Evolutionary conservation across 2,888 invertebrate genomes (phyloP), one percentile per base, ranked within the genome.

Genomic region (Halocaridina rubra): DNA sequence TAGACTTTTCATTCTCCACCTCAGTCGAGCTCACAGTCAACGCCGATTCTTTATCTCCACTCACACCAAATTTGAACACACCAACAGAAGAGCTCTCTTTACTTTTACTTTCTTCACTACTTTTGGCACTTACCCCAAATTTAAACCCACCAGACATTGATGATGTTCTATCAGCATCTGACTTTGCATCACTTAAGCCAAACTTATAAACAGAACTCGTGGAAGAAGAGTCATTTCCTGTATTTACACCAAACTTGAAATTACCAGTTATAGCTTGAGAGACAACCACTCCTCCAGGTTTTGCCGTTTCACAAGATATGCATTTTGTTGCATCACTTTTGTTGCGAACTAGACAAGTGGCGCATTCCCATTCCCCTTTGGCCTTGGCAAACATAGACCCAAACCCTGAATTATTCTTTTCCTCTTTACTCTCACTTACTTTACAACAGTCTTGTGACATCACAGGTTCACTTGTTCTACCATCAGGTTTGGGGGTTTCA

Each of bases 301-400:
- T 90, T 32, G 89, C 85, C 1, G 90, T 88, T 59, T 89, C 88
- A 88, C 90, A 90, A 2, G 90, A 89, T 16, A 89, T 87, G 87
- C 90, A 90, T 13, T 89, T 89, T 1, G 81, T 84, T 10, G 81
- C 88, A 16, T 89, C 89, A 24, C 89, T 78, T 46, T 89, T 89
- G 86, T 90, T 90, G 53, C 85, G 84, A n/a, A 91, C 88, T 89
- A 90, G 88, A 88, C 91, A 91, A 7, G 88, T 88, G 24, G 89
- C 88, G 89, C 91, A 91, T 4, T 90, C 89, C 91, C 91, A 91
- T 13, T 89, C 88, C 22, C 89, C 90, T 7, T 89, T 59, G 29
- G 89, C 86, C 33, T 89, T 88, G 61, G 89, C 89, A 86, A 90
- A 90, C 84, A 89, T 88, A 72, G 91, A 90, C 5, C 89, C 86